Evolutionary conservation across 2,113 vertebrate genomes (phyloP).

Genomic region (Azemiops feae): DNA sequence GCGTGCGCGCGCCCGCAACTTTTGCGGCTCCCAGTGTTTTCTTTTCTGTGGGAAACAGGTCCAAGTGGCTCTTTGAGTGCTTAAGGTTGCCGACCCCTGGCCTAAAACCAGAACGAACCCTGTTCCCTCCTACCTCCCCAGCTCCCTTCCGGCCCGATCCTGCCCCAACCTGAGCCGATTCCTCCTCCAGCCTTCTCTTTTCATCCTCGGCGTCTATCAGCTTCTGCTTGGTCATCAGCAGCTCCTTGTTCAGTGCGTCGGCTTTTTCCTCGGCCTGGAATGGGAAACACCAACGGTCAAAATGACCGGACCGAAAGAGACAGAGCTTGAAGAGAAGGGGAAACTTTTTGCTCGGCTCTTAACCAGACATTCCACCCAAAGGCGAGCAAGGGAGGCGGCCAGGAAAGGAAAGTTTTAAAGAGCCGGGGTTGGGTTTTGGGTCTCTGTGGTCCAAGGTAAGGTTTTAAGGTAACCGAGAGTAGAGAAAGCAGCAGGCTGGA

Average conservation of each 20-base stretch:
- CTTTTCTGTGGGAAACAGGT: too few species aligned
- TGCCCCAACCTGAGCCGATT: slow-evolving; percentile 86
- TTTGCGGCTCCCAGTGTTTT: too few species aligned
- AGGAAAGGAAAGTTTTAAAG: neutral
- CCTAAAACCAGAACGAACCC: neutral
- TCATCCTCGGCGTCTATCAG: slow-evolving; percentile 95
- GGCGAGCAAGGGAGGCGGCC: neutral
- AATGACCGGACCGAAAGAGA: neutral
- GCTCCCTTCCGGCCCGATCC: neutral
- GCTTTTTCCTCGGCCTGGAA: slow-evolving; percentile 95
- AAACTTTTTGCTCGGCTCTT: neutral
- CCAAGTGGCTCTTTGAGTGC: too few species aligned
- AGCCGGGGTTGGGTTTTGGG: neutral
- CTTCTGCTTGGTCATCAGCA: slow-evolving; percentile 98
- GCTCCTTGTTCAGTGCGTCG: slow-evolving; percentile 95
- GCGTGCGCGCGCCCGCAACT: too few species aligned
- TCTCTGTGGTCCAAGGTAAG: too few species aligned
- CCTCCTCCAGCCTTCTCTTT: slow-evolving; percentile 91
- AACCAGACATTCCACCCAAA: neutral
- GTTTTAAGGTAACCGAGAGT: neutral
- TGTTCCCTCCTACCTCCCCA: neutral
- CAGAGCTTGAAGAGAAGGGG: neutral
- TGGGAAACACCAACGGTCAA: rapidly evolving
- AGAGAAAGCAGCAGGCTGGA: neutral
- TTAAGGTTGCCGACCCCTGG: too few species aligned